phyloP scores from a whole-genome alignment of 1,140 invertebrate genomes.

The Rhopalosiphum padi region DNA sequence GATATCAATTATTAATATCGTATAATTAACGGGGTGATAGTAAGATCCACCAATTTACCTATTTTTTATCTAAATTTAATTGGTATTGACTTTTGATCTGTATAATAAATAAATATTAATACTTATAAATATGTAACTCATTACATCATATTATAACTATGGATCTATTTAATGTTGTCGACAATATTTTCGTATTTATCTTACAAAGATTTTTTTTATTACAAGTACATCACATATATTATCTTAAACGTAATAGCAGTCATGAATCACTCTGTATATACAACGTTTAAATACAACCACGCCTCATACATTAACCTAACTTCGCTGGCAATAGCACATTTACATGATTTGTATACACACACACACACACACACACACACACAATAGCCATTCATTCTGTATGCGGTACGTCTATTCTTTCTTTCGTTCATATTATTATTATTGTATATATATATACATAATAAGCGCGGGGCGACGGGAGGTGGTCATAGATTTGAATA shows the following conservation, averaged over 20 bases:
- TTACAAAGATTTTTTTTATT: background rate
- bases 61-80: background rate
- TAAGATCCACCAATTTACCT: background rate
- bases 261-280: slow-evolving; percentile 22
- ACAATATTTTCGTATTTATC: background rate
- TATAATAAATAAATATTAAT: background rate
- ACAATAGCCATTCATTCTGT: background rate
- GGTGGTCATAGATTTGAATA: background rate
- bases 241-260: background rate
- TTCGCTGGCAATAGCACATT: background rate
- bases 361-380: background rate
- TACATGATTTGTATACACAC: slow-evolving; percentile 6
- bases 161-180: background rate
- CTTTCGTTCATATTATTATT: background rate
- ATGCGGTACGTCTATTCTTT: background rate
- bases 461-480: background rate
- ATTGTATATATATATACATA: background rate
- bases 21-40: background rate
- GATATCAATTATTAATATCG: background rate
- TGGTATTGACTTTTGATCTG: background rate
- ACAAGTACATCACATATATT: background rate
- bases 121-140: background rate
- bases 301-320: slow-evolving; percentile 1
- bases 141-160: background rate
- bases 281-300: slow-evolving; percentile 23